Base-by-base conservation (phyloP, 2,113 vertebrate genomes). In the Manacus vitellinus region DNA sequence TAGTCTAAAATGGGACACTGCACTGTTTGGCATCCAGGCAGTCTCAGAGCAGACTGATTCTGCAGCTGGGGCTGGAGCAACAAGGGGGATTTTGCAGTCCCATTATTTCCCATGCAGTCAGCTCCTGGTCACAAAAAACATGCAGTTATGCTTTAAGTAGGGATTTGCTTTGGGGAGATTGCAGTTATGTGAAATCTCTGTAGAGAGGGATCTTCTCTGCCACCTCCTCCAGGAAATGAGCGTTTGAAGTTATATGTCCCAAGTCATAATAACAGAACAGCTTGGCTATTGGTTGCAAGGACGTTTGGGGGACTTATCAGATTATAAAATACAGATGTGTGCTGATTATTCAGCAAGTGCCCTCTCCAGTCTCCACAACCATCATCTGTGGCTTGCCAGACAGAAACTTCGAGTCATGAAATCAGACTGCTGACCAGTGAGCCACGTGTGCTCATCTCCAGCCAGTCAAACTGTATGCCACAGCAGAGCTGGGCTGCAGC, bases 291-390 rank as follows among this genome's bases (percentile, higher is more conserved):
- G 43, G 6, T 43, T 61, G 39, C 18, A 51, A 76, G 58, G 54
- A 59, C 6, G 1, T 65, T 46, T 44, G 47, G 23, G 15, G 28
- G 52, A 85, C 3, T 80, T 80, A 74, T 6, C 65, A 71, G 72
- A 67, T 31, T 74, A 33, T 37, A 95, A 79, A 93, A 85, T 12
- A 95, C 51, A 63, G 23, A 61, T 71, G 33, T 47, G 46, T 59
- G 33, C 24, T 33, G 27, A 71, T 54, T 78, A 25, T 43, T 61
- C 27, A 37, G 19, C 44, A 81, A 92, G 31, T 39, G 28, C 8
- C 39, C 28, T 51, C 62, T 72, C 75, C 16, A 51, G 33, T 75
- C 41, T 87, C 46, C 46, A 56, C 46, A 89, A 35, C 46, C 30
- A 72, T 33, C 52, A 56, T 16, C 51, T 90, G 24, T 44, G 37